Base-by-base conservation (phyloP, 2,797 vertebrate genomes). In the Mus minutoides region DNA sequence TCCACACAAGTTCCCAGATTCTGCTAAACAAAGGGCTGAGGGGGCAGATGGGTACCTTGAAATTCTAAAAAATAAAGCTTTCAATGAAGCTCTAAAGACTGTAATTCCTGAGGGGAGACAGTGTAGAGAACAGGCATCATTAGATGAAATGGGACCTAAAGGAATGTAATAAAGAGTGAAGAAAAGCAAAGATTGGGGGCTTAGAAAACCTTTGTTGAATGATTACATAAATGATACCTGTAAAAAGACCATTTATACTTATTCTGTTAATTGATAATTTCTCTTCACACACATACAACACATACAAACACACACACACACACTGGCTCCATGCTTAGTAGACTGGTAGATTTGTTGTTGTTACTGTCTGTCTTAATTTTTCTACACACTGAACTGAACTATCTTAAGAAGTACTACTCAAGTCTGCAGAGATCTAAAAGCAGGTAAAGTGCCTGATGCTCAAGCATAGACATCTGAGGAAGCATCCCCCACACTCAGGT, bases 51-150 rank as follows among this genome's bases (percentile, higher is more conserved):
- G 1, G 0, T 40, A 49, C 76, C 64, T 85, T 76, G 69, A 87
- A 88, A 92, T 77, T 34, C 84, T 92, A 94, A 82, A 96, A 49
- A 49, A 2, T 49, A 14, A 85, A 67, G 6, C 82, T n/a, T 13
- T 49, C 22, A 34, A 49, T 87, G 64, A 80, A 84, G 12, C 26
- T 14, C 0, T 19, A 60, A 69, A 4, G 6, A 56, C 24, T 82
- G 40, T 69, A 83, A 92, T 92, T 6, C n/a, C 40, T 52, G 77
- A 37, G n/a, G 14, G 49, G 9, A 84, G 56, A 92, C 80, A 11
- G 54, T 78, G 14, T 13, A 71, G 31, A 80, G 21, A 86, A 60
- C 52, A 88, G 22, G 9, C n/a, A 14, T 80, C 62, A 29, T 56
- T 77, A 78, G 54, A 82, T 76, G 11, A 76, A 79, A 31, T 26